These are phyloP conservation scores for Addax nasomaculatus DNA, from an alignment of 2,113 vertebrate genomes.

Conservation along the genomic window DNA sequence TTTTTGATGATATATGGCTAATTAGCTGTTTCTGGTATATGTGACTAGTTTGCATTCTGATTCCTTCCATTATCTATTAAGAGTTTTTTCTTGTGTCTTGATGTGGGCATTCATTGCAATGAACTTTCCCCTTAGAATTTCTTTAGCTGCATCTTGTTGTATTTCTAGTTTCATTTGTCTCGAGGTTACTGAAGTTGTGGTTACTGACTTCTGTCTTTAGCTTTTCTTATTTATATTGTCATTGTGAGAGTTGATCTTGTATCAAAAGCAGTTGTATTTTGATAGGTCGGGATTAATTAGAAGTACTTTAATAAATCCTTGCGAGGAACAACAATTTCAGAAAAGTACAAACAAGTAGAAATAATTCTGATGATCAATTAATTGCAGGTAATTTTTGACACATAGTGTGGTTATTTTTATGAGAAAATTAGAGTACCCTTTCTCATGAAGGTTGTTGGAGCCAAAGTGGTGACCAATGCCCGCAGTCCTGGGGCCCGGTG, in stretches of 20 bases:
- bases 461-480: conserved; percentile 97
- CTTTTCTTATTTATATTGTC: background rate
- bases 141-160: background rate
- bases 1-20: background rate
- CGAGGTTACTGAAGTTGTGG: background rate
- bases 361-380: background rate
- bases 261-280: background rate
- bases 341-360: background rate
- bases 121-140: background rate
- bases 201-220: background rate
- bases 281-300: background rate
- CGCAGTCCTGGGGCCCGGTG: conserved; percentile 96
- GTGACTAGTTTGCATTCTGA: too few species aligned
- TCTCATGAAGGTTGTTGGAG: conserved; percentile 89
- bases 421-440: background rate
- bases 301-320: background rate
- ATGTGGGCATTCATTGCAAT: background rate
- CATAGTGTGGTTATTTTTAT: background rate
- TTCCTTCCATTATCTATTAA: background rate
- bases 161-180: background rate
- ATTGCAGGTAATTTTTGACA: background rate
- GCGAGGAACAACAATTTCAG: background rate
- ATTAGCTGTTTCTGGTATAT: background rate
- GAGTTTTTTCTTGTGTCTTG: background rate
- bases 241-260: background rate